Conservation (phyloP, 2,888 invertebrate genomes). For the Yponomeuta malinellus region DNA sequence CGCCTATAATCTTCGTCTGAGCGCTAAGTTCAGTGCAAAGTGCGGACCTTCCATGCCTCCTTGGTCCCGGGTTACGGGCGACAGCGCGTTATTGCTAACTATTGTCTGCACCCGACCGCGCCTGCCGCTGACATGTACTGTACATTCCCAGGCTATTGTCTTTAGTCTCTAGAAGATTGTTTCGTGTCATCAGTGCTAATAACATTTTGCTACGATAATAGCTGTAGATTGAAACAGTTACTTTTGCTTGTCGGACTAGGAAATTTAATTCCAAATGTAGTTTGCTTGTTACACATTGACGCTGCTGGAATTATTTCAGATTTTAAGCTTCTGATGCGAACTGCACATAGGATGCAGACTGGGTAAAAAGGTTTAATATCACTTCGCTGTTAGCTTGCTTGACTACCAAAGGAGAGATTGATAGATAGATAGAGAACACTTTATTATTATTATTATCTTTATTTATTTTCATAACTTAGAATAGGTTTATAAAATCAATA, state of each 20-base stretch:
- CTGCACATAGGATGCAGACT: too few relatives aligned
- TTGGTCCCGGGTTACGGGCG: neutral
- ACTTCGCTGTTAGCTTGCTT: too few relatives aligned
- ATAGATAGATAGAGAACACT: too few relatives aligned
- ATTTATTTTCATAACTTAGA: too few relatives aligned
- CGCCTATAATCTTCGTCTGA: too few relatives aligned
- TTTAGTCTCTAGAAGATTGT: neutral
- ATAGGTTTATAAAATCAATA: too few relatives aligned
- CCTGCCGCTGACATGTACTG: neutral
- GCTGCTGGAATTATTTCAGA: too few relatives aligned
- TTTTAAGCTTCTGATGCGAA: too few relatives aligned
- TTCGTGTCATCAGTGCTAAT: neutral
- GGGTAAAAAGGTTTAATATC: too few relatives aligned
- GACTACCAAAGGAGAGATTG: too few relatives aligned
- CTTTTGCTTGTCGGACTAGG: neutral
- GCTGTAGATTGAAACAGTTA: neutral
- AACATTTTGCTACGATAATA: neutral
- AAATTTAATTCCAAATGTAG: neutral
- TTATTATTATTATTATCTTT: too few relatives aligned
- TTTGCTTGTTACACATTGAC: too few relatives aligned
- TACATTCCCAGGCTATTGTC: neutral
- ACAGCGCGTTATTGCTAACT: neutral
- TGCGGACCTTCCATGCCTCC: neutral
- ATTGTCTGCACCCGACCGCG: neutral
- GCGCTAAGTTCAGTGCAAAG: neutral